phyloP scores from a whole-genome alignment of 2,888 invertebrate species.

The Epinotia nisella region DNA sequence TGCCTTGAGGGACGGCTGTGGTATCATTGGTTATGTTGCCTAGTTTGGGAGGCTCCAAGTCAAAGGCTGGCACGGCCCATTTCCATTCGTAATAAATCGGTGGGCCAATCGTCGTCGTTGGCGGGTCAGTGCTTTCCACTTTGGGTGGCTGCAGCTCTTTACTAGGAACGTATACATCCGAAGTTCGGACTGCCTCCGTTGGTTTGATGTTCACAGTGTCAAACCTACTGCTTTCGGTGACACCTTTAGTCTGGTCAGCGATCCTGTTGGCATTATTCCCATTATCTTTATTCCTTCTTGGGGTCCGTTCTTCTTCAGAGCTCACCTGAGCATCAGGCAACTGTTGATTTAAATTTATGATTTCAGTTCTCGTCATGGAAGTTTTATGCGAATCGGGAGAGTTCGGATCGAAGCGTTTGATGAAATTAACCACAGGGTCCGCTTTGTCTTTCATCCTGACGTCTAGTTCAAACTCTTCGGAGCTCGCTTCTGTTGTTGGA shows the following conservation, averaged over 20 bases:
- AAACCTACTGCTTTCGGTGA: slow-evolving; percentile 60
- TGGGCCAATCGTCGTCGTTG: slow-evolving; percentile 85
- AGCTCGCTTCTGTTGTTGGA: slow-evolving; percentile 57
- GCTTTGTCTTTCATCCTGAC: slow-evolving; percentile 56
- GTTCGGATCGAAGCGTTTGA: slow-evolving; percentile 79
- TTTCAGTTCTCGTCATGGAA: slow-evolving; percentile 74
- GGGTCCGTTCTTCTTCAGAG: slow-evolving; percentile 72
- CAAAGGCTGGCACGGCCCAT: slow-evolving; percentile 86
- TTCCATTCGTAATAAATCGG: slow-evolving; percentile 88
- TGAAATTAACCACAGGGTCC: slow-evolving; percentile 73
- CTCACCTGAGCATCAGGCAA: slow-evolving; percentile 71
- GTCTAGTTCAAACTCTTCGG: slow-evolving; percentile 58
- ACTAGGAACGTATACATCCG: slow-evolving; percentile 58
- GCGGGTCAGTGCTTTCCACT: slow-evolving; percentile 66
- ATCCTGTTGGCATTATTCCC: slow-evolving; percentile 66
- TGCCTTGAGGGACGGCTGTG: slow-evolving; percentile 56
- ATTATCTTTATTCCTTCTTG: slow-evolving; percentile 66
- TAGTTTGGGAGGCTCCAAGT: slow-evolving; percentile 82
- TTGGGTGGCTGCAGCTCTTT: slow-evolving; percentile 83
- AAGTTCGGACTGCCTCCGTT: slow-evolving; percentile 45
- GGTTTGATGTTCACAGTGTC: slow-evolving; percentile 68
- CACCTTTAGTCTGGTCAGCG: slow-evolving; percentile 62
- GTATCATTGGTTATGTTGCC: slow-evolving; percentile 66
- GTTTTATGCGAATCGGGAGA: slow-evolving; percentile 70
- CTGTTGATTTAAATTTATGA: slow-evolving; percentile 70